A percentile compares a stretch with the other conserved stretches of the same genome.
phyloP scores from a whole-genome alignment of 2,797 vertebrate species.

The Anniella stebbinsi region DNA sequence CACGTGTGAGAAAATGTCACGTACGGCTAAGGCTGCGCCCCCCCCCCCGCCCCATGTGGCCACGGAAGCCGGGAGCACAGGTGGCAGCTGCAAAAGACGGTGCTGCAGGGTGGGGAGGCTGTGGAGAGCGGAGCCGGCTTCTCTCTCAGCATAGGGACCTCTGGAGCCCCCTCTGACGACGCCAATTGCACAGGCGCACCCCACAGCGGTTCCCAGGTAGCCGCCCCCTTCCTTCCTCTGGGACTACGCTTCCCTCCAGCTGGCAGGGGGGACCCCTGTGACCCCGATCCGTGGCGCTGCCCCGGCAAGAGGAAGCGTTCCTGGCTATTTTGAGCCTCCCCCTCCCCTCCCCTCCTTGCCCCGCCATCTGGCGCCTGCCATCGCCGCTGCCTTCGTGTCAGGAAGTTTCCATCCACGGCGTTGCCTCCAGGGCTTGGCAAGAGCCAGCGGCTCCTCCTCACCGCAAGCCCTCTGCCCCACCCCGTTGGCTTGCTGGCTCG shows the following conservation, averaged over 20 bases:
- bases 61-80: too few species aligned
- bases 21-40: too few species aligned
- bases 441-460: background rate
- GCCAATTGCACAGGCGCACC: too few species aligned
- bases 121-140: too few species aligned
- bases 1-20: background rate
- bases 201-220: background rate
- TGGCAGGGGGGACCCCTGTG: background rate
- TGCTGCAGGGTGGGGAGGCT: too few species aligned
- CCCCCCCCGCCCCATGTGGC: too few species aligned
- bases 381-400: background rate
- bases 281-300: background rate
- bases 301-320: slow-evolving; percentile 13
- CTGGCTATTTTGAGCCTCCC: slow-evolving; percentile 16
- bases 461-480: background rate
- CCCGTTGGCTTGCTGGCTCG: background rate
- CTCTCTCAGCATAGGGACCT: too few species aligned
- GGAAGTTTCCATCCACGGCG: slow-evolving; percentile 16
- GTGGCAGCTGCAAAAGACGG: too few species aligned
- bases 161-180: accelerated
- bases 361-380: slow-evolving; percentile 1
- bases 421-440: background rate
- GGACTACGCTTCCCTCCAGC: background rate
- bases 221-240: background rate
- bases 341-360: too few species aligned